These are phyloP conservation scores for Epinotia ramella DNA, from an alignment of 2,888 invertebrate genomes.

Conservation along the genomic window DNA sequence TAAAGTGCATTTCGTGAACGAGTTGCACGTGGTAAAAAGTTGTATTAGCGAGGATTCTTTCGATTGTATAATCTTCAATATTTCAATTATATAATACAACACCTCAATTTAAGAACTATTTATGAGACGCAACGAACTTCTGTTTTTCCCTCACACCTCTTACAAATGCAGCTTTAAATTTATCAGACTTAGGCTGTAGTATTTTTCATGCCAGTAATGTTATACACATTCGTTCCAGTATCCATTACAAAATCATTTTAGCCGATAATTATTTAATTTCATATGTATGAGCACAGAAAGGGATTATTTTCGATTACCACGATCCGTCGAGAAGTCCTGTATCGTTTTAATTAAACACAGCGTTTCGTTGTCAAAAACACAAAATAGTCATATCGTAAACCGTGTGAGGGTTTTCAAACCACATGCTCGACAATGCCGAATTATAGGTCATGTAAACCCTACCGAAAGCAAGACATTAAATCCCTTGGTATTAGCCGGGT, in stretches of 20 bases:
- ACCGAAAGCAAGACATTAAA: too few relatives aligned
- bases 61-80: neutral
- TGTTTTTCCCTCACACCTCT: too few relatives aligned
- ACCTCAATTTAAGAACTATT: neutral
- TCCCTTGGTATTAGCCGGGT: too few relatives aligned
- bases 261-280: neutral
- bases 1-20: constrained; percentile 10
- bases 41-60: neutral
- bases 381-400: constrained; percentile 26
- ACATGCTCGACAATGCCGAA: too few relatives aligned
- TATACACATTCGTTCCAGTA: too few relatives aligned
- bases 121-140: too few relatives aligned
- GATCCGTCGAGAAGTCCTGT: neutral
- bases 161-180: too few relatives aligned
- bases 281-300: neutral
- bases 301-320: constrained; percentile 2
- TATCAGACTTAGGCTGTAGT: too few relatives aligned
- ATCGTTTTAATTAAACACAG: constrained; percentile 12
- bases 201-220: too few relatives aligned
- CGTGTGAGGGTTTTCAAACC: too few relatives aligned
- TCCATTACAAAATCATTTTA: neutral
- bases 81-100: too few relatives aligned
- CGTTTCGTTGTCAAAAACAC: constrained; percentile 23
- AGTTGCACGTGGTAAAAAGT: neutral
- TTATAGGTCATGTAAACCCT: too few relatives aligned